Percentiles rank a stretch among this genome's conserved stretches.
These are phyloP conservation scores for Microctonus brassicae DNA, from an alignment of 2,888 invertebrate species.

Conservation along the genomic window DNA sequence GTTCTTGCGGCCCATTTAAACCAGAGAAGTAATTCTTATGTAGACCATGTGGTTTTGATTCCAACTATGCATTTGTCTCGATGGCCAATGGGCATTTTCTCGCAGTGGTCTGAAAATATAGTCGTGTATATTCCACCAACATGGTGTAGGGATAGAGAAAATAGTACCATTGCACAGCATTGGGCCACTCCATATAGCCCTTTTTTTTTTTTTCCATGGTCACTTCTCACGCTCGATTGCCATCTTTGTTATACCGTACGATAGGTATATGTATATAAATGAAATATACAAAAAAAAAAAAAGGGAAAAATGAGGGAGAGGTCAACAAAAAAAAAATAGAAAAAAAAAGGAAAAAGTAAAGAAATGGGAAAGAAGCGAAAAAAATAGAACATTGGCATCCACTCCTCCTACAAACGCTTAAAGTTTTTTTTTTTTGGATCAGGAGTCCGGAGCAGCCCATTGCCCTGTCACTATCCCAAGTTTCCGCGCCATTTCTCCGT, in stretches of 20 bases:
- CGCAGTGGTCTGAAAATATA: background rate
- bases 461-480: constrained; percentile 68
- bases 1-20: constrained; percentile 67
- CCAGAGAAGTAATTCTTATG: constrained; percentile 55
- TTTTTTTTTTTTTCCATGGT: constrained; percentile 11
- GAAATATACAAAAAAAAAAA: constrained; percentile 28
- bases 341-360: constrained; percentile 9
- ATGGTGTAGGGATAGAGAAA: background rate
- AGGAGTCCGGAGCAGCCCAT: constrained; percentile 55
- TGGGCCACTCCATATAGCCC: constrained; percentile 21
- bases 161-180: constrained; percentile 15
- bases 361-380: too few species aligned
- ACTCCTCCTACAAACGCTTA: constrained; percentile 47
- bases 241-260: constrained; percentile 26
- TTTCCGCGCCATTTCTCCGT: constrained; percentile 70
- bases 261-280: constrained; percentile 4
- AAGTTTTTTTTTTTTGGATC: constrained; percentile 51
- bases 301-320: constrained; percentile 24
- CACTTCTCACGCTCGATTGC: constrained; percentile 33
- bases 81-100: constrained; percentile 25
- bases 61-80: background rate
- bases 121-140: background rate
- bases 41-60: constrained; percentile 28
- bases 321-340: constrained; percentile 28
- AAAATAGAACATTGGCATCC: constrained; percentile 37